Percentiles rank a stretch among this genome's conserved stretches.
phyloP scores from a whole-genome alignment of 2,888 invertebrate genomes.

The Sepioteuthis lessoniana region DNA sequence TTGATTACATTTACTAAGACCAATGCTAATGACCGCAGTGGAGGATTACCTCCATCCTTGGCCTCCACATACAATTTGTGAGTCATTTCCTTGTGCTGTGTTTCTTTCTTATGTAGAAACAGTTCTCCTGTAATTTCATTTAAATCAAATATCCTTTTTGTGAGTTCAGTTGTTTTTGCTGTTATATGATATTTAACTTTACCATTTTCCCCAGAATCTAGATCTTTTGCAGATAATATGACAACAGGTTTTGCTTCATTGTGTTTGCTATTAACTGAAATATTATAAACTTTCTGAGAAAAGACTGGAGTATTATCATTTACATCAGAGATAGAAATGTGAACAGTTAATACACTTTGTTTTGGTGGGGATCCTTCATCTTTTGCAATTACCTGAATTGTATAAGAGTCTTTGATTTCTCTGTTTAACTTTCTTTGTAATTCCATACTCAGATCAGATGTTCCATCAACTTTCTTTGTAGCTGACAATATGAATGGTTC shows the following conservation, averaged over 20 bases:
- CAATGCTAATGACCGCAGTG: background rate
- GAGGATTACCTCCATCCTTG: background rate
- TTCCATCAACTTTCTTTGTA: background rate
- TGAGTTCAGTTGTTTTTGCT: background rate
- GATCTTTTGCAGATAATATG: background rate
- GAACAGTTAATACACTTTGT: background rate
- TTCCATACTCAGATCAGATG: constrained; percentile 20
- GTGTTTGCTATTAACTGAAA: background rate
- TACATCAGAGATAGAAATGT: background rate
- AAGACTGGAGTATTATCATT: constrained; percentile 33
- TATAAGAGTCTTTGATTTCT: background rate
- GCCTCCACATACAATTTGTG: background rate
- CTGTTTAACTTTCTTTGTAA: background rate
- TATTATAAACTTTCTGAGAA: background rate
- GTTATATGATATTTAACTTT: background rate
- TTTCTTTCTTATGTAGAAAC: background rate
- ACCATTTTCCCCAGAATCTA: background rate
- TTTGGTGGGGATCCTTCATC: background rate
- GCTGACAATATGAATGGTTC: background rate
- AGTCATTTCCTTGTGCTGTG: background rate
- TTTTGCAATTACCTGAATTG: background rate
- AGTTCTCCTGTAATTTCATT: background rate
- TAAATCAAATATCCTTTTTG: background rate
- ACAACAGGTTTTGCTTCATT: background rate
- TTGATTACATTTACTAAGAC: background rate